Evolutionary conservation across 2,888 invertebrate genomes (phyloP).

Genomic region (Oxycera nigricornis): DNA sequence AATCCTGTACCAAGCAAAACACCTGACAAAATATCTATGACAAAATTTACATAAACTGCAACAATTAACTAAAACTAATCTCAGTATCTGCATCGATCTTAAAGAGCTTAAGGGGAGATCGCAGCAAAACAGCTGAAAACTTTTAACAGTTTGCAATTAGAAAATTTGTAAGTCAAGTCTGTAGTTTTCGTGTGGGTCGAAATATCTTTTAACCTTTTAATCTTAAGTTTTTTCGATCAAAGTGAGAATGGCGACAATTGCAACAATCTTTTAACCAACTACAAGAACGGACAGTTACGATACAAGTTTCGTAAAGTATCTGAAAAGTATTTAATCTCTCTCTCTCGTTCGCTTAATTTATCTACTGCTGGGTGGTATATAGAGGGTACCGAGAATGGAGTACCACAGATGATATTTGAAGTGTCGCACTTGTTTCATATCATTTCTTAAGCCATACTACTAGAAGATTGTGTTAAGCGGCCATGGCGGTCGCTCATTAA

Average conservation of each 20-base stretch:
- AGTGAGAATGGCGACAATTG: background rate
- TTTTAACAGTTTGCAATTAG: too few relatives aligned
- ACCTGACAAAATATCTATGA: conserved; percentile 10
- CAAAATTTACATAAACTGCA: conserved; percentile 15
- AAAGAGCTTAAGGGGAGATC: background rate
- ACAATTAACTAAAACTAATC: conserved; percentile 13
- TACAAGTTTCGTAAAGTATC: background rate
- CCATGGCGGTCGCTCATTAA: too few relatives aligned
- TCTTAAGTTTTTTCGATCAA: conserved; percentile 4
- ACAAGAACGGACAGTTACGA: background rate
- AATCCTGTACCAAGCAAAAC: background rate
- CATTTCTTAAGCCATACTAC: background rate
- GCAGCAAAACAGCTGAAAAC: background rate
- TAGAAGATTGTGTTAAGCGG: too few relatives aligned
- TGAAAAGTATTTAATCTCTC: background rate
- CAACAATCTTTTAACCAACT: background rate
- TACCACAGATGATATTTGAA: too few relatives aligned
- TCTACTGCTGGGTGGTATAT: background rate
- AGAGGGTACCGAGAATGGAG: too few relatives aligned
- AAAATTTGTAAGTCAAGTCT: too few relatives aligned
- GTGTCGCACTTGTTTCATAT: background rate
- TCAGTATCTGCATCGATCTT: background rate
- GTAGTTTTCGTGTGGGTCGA: background rate
- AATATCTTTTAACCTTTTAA: conserved; percentile 15
- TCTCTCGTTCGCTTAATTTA: conserved; percentile 1